Conservation (phyloP, 1,140 invertebrate species). For the Fopius arisanus region DNA sequence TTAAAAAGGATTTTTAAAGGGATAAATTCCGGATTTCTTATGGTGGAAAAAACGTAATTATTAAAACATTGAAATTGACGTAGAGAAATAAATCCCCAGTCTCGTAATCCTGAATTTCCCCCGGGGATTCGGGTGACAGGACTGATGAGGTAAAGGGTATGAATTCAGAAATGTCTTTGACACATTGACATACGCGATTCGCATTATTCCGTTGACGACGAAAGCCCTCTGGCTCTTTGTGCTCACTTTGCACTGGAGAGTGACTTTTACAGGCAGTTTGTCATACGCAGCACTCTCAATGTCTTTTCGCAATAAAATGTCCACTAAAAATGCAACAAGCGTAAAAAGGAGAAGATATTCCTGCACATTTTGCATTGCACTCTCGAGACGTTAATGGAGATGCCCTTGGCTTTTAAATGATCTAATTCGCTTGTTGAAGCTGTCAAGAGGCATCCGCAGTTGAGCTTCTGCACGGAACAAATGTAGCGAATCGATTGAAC, state of each 20-base stretch:
- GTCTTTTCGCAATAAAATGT: background rate
- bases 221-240: background rate
- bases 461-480: background rate
- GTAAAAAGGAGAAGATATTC: too few species aligned
- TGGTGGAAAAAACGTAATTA: too few species aligned
- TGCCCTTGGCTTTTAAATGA: background rate
- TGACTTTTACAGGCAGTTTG: background rate
- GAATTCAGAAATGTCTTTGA: conserved; percentile 8
- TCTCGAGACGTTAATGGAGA: background rate
- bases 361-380: too few species aligned
- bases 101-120: too few species aligned
- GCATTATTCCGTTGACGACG: background rate
- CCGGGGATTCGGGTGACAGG: background rate
- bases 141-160: background rate
- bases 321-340: background rate
- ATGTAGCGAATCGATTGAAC: background rate
- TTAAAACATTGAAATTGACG: too few species aligned
- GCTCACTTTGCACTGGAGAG: background rate
- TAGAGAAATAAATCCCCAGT: too few species aligned
- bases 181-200: background rate
- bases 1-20: too few species aligned
- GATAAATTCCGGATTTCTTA: background rate
- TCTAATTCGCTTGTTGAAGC: background rate
- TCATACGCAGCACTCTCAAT: background rate
- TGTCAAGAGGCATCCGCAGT: background rate